A percentile compares a stretch with the other conserved stretches of the same genome.
Conservation (phyloP, 2,888 invertebrate genomes). For the Stegophylla sp. region DNA sequence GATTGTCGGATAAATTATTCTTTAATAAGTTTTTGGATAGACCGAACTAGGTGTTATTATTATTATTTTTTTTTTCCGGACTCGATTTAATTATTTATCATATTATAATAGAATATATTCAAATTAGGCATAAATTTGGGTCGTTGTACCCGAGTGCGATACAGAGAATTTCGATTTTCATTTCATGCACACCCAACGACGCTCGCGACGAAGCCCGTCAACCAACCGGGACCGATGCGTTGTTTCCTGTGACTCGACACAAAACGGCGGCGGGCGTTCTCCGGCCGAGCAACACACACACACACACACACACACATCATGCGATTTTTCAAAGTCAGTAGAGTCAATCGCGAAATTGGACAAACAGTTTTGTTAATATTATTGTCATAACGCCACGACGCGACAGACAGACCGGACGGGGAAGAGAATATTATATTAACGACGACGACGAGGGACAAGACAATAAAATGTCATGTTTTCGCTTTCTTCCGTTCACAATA, state of each 20-base stretch:
- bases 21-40: too few relatives aligned
- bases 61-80: too few relatives aligned
- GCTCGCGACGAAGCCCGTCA: conserved; percentile 12
- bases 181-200: background rate
- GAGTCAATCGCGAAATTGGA: background rate
- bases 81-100: too few relatives aligned
- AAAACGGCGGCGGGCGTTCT: conserved; percentile 26
- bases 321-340: background rate
- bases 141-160: too few relatives aligned
- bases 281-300: background rate
- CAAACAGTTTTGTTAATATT: too few relatives aligned
- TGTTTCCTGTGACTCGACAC: conserved; percentile 33
- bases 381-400: too few relatives aligned
- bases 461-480: background rate
- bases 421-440: too few relatives aligned
- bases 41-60: too few relatives aligned
- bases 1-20: too few relatives aligned
- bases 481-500: conserved; percentile 2
- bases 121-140: too few relatives aligned
- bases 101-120: too few relatives aligned
- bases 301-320: background rate
- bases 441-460: background rate
- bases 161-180: background rate
- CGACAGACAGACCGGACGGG: background rate
- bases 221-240: conserved; percentile 31